These are phyloP conservation scores for Spatulosminthurus flaviceps DNA, from an alignment of 2,888 invertebrate species.

Conservation along the genomic window DNA sequence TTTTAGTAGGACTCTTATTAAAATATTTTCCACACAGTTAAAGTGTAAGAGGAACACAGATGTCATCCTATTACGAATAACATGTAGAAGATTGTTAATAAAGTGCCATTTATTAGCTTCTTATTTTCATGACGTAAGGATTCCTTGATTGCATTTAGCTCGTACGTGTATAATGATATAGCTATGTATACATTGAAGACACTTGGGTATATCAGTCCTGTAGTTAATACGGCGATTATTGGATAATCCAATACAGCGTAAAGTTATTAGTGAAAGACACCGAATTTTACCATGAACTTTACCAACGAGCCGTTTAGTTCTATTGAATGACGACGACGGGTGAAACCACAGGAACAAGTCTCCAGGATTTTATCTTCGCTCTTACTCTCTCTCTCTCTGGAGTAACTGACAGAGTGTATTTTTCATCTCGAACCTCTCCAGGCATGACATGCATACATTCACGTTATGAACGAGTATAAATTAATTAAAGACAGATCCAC, in stretches of 20 bases:
- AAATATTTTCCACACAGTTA: too few species aligned
- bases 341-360: background rate
- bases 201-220: too few species aligned
- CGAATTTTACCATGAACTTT: constrained; percentile 13
- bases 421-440: background rate
- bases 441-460: constrained; percentile 32
- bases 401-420: background rate
- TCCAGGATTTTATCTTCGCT: constrained; percentile 6
- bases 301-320: background rate
- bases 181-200: too few species aligned
- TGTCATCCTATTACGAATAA: too few species aligned
- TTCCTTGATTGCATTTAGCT: constrained; percentile 13
- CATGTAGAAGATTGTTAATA: background rate
- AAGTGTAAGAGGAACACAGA: too few species aligned
- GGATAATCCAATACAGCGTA: background rate
- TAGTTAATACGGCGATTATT: too few species aligned
- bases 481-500: constrained; percentile 34
- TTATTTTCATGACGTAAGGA: background rate
- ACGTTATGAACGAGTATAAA: constrained; percentile 28
- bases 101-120: constrained; percentile 1
- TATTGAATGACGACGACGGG: background rate
- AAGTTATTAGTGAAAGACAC: constrained; percentile 1
- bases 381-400: background rate
- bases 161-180: background rate
- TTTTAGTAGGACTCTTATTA: too few species aligned